Base-by-base conservation (phyloP, 2,113 vertebrate genomes). In the Bombycilla garrulus region DNA sequence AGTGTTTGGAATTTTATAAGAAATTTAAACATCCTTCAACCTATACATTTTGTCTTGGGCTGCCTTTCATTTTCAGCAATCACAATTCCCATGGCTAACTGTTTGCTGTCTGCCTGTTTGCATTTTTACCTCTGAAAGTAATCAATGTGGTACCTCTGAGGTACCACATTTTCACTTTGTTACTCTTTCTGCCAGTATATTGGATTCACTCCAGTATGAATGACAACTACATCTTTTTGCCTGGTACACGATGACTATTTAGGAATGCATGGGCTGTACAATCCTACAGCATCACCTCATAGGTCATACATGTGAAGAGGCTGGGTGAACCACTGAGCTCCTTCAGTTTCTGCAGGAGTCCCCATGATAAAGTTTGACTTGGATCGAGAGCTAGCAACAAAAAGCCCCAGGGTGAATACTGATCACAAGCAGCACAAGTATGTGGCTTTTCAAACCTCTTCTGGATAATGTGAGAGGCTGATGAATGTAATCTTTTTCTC, bases 391-490 rank as follows among this genome's bases (percentile, higher is more conserved):
- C 26, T 81, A 60, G 48, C 45, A 80, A 56, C 42, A 92, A 53
- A 86, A 74, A 80, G 15, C 40, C 60, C 56, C 48, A 71, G 72
- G 28, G 48, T 82, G 88, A 93, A 85, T 81, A 84, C 78, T 61
- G 65, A 78, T 92, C 83, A 91, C 60, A 86, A 91, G 29, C 22
- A 86, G 60, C 69, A 70, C 44, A 53, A 79, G 35, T 51, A 80
- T 71, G 62, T 35, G 40, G 40, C 16, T 93, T 94, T 96, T 92
- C 44, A 93, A 53, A 86, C 15, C 31, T 88, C 40, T 92, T 91
- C 80, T 57, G 44, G 69, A 56, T 96, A 90, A 93, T 71, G 35
- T 23, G 64, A 90, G 87, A 90, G 69, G 76, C 62, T 95, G 94
- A 86, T 92, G 69, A 94, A 88, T 86, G 69, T 83, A 71, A 78